phyloP scores from a whole-genome alignment of 2,797 vertebrate genomes.

The Heteromormyrus szaboi region DNA sequence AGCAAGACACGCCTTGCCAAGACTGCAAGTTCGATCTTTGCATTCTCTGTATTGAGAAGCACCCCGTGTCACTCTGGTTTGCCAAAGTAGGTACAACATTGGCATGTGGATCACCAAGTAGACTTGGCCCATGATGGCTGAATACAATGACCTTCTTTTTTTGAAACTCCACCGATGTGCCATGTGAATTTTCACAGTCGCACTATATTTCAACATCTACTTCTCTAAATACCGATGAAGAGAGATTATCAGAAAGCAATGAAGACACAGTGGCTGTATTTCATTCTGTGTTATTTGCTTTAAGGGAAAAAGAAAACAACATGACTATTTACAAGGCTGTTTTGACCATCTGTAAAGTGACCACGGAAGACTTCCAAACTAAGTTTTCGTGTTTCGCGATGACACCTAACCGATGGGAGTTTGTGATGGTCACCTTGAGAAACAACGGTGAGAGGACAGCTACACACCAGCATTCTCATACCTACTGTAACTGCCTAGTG shows the following conservation, averaged over 20 bases:
- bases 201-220: neutral
- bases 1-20: neutral
- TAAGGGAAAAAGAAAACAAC: neutral
- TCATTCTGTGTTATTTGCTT: neutral
- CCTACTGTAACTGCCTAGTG: neutral
- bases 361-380: slow-evolving; percentile 46
- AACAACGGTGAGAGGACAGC: slow-evolving; percentile 28
- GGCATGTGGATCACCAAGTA: neutral
- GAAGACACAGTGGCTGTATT: neutral
- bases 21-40: neutral
- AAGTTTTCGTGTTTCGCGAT: slow-evolving; percentile 41
- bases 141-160: neutral
- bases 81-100: neutral
- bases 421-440: slow-evolving; percentile 37
- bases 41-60: neutral
- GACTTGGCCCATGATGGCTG: neutral
- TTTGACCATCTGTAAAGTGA: slow-evolving; percentile 54
- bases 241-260: neutral
- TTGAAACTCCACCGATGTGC: neutral
- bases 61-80: neutral
- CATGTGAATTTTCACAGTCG: neutral
- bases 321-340: slow-evolving; percentile 29
- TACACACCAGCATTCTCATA: neutral
- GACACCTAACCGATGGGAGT: accelerated
- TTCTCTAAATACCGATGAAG: neutral